Evolutionary conservation across 2,888 invertebrate genomes (phyloP).

Genomic region (Epinotia ramella): DNA sequence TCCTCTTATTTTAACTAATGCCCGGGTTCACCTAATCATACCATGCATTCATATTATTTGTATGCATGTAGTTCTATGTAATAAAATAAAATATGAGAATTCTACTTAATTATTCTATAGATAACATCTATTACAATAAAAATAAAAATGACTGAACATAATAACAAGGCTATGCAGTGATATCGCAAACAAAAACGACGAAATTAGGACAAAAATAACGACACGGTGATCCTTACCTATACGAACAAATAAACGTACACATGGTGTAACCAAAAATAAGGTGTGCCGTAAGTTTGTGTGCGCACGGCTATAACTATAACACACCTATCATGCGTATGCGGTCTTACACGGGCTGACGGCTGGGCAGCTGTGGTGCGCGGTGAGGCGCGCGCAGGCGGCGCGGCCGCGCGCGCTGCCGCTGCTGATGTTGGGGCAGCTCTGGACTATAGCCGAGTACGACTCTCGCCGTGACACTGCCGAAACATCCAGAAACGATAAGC

Average conservation of each 20-base stretch:
- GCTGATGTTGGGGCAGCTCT: constrained; percentile 70
- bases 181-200: constrained; percentile 30
- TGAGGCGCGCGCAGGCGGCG: constrained; percentile 52
- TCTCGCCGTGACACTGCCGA: constrained; percentile 50
- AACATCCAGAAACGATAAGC: constrained; percentile 52
- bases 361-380: constrained; percentile 38
- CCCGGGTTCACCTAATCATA: not conserved
- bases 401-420: constrained; percentile 55
- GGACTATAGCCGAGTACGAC: constrained; percentile 50
- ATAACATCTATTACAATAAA: not conserved
- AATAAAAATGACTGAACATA: constrained; percentile 8
- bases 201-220: constrained; percentile 24
- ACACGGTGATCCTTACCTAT: constrained; percentile 13
- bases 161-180: constrained; percentile 42
- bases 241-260: constrained; percentile 33
- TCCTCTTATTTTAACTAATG: not conserved
- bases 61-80: not conserved
- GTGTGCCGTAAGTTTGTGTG: constrained; percentile 49
- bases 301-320: constrained; percentile 63
- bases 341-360: constrained; percentile 67
- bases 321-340: constrained; percentile 80
- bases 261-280: constrained; percentile 37
- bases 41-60: too few species aligned
- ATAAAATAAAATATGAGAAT: not conserved
- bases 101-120: not conserved